A percentile compares a stretch with the other conserved stretches of the same genome.
phyloP scores from a whole-genome alignment of 2,797 vertebrate genomes.

The Xerus rutilus region DNA sequence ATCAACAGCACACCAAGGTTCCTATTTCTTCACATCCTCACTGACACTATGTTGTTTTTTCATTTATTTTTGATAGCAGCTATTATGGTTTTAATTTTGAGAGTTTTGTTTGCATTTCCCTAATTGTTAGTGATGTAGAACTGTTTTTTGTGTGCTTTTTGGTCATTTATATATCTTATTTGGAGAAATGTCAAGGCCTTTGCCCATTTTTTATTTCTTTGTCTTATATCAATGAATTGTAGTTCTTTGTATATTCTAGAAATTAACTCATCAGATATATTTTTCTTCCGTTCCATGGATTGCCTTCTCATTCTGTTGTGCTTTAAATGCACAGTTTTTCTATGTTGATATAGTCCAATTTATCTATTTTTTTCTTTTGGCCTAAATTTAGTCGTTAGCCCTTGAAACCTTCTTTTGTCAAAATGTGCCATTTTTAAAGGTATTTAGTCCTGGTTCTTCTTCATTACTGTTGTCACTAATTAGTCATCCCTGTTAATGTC shows the following conservation, averaged over 20 bases:
- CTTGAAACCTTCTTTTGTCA: not conserved
- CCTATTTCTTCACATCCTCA: not conserved
- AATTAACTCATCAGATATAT: not conserved
- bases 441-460: not conserved
- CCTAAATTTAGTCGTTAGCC: not conserved
- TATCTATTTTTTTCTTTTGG: not conserved
- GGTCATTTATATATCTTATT: not conserved
- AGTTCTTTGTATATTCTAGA: not conserved
- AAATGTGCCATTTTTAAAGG: not conserved
- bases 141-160: not conserved
- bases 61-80: not conserved
- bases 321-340: not conserved
- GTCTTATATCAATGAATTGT: too few relatives aligned
- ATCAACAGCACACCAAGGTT: not conserved
- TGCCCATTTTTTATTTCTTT: not conserved
- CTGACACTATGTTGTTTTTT: not conserved
- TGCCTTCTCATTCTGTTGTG: not conserved
- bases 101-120: not conserved
- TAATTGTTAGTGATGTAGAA: not conserved
- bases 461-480: not conserved
- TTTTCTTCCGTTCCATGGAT: not conserved
- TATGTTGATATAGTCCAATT: not conserved
- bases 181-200: not conserved
- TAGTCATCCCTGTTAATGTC: not conserved
- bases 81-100: not conserved